Base-by-base conservation (phyloP, 2,888 invertebrate genomes). In the Abrostola triplasia region DNA sequence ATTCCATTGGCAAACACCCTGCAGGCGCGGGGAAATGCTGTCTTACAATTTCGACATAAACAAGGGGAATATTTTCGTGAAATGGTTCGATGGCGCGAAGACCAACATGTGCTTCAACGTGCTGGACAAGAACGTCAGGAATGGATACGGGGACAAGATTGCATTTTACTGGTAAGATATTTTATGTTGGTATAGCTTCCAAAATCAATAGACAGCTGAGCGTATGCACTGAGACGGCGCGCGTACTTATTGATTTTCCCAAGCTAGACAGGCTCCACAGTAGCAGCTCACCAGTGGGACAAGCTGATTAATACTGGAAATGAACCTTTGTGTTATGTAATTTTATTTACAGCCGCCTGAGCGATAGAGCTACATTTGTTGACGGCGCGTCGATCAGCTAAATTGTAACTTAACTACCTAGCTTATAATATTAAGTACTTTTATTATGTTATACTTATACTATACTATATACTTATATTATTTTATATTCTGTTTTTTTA, bases 51-150 rank as follows among this genome's bases (percentile, higher is more conserved):
- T 99, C 88, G 97, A 99, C 90, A 90, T 97, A 54, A 96, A 95
- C 73, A 97, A 98, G 89, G 99, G 99, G 55, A 97, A 97, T 10
- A 97, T 99, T 80, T 98, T 96, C 81, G 97, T 98, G 51, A 98
- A 98, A 91, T 99, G 99, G 98, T 96, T 99, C 97, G 97, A 98
- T 83, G 99, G 98, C 9, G 98, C 98, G 5, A 96, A 97, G 42
- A 99, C 99, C 47, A 99, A 99, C 90, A 96, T 99, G 73, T 98
- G 98, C 88, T 99, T 98, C 93, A 99, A 99, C 94, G 95, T 98
- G 57, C 94, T 99, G 79, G 99, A 99, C 92, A 96, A 98, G 72
- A 98, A 98, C 90, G 96, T 99, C 59, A 96, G 97, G 83, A 97
- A 97, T 79, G 99, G 99, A 12, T 93, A 97, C 70, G 99, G 98